Base-by-base conservation (phyloP, 2,888 invertebrate genomes). In the Busseola fusca region DNA sequence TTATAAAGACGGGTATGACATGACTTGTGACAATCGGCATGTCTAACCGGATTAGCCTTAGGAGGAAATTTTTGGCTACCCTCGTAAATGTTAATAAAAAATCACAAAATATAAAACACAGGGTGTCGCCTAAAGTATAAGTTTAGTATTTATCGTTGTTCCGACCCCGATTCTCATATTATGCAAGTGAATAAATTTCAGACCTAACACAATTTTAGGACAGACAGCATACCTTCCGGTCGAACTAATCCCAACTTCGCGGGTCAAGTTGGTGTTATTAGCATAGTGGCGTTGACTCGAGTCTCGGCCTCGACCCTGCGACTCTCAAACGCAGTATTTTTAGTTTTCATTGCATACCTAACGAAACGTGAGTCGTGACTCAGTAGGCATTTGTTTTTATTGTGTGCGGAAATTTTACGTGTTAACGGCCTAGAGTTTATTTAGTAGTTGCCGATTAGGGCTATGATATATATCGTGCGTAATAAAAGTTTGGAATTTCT, bases 201-300 rank as follows among this genome's bases (percentile, higher is more conserved):
- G 37, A 27, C 16, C 10, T 16, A 30, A 37, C 21, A 21, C 21
- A 12, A 7, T 27, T 27, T 30, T 16, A n/a, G n/a, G n/a, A 40
- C 18, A 6, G 37, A n/a, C 18, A 9, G 30, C 18, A 27, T 40
- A 52, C 2, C 27, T 69, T 27, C 27, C 18, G 37, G 18, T 12
- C 30, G 75, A 56, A 77, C 54, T 79, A 34, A 60, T 77, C 81
- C 72, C 37, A 71, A 42, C 30, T 54, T 52, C 9, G 5, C 52
- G 21, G 65, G 72, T 60, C 60, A 64, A 59, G 58, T 66, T 87
- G 86, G 83, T 74, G 70, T 69, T 70, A 65, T 37, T 78, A 82
- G 80, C 50, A 62, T 25, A 75, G 86, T 88, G 89, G 87, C 89
- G 88, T 91, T 91, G 90, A 92, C 91, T 90, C 85, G 80, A 86